These are phyloP conservation scores for Plagiodera versicolora DNA, from an alignment of 2,888 invertebrate genomes.

Conservation along the genomic window DNA sequence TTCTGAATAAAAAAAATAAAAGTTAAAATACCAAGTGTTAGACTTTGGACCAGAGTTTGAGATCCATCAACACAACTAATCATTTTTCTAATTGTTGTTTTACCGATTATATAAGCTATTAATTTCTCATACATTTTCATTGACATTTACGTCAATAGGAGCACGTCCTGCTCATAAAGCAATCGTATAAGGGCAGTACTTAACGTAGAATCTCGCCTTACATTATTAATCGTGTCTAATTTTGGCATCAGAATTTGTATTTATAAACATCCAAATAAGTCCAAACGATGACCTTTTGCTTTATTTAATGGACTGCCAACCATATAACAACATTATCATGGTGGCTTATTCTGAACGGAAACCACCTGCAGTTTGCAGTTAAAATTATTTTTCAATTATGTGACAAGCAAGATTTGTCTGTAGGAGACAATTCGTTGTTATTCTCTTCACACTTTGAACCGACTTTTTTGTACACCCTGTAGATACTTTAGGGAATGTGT, in stretches of 20 bases:
- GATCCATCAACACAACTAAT: too few relatives aligned
- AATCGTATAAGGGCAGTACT: not conserved
- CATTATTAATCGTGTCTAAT: not conserved
- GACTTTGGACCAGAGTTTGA: too few relatives aligned
- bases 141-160: not conserved
- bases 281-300: not conserved
- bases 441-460: too few relatives aligned
- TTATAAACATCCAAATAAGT: not conserved
- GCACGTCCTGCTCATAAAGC: not conserved
- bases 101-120: not conserved
- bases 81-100: not conserved
- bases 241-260: not conserved
- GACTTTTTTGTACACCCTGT: too few relatives aligned
- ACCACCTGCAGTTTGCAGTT: too few relatives aligned
- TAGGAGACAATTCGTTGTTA: too few relatives aligned
- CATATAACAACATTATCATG: not conserved
- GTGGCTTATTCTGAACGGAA: not conserved
- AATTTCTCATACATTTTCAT: not conserved
- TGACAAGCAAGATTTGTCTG: too few relatives aligned
- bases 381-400: too few relatives aligned
- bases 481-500: too few relatives aligned
- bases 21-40: too few relatives aligned
- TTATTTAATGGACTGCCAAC: not conserved
- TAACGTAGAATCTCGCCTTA: not conserved
- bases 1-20: too few relatives aligned